Evolutionary conservation across 2,113 vertebrate genomes (phyloP).

Genomic region (Syngnathus scovelli): DNA sequence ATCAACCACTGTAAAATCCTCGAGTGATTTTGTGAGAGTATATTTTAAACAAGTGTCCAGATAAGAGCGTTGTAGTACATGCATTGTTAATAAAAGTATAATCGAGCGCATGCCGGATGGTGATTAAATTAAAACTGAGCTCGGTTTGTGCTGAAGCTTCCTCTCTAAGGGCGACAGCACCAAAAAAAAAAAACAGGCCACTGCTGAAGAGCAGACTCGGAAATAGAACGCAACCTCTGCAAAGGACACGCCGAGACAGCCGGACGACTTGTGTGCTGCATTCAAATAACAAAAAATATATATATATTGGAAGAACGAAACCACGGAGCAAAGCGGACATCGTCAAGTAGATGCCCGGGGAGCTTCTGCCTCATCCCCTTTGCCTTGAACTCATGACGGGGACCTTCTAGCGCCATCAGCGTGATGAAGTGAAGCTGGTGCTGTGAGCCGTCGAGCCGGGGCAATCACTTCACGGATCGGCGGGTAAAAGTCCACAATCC

Average conservation of each 20-base stretch:
- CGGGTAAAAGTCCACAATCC: conserved; percentile 47
- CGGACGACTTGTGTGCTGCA: conserved; percentile 14
- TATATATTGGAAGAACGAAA: conserved; percentile 1
- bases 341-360: conserved; percentile 34
- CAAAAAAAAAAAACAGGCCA: conserved; percentile 44
- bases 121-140: conserved; percentile 66
- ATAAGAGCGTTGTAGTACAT: conserved; percentile 65
- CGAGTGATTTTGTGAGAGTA: conserved; percentile 28
- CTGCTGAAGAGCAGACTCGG: conserved; percentile 26
- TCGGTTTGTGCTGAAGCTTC: conserved; percentile 61
- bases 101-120: conserved; percentile 65
- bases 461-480: conserved; percentile 60
- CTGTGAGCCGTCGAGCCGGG: conserved; percentile 50
- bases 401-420: conserved; percentile 55
- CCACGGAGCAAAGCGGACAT: conserved; percentile 22
- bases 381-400: conserved; percentile 58
- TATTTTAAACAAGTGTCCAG: conserved; percentile 57
- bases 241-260: conserved; percentile 32
- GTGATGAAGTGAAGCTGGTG: conserved; percentile 60
- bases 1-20: conserved; percentile 6
- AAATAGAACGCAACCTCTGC: conserved; percentile 18
- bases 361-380: conserved; percentile 49
- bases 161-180: conserved; percentile 44
- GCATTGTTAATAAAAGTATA: conserved; percentile 66
- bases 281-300: conserved; percentile 24